Conservation (phyloP, 2,797 vertebrate genomes). For the Salmo trutta region DNA sequence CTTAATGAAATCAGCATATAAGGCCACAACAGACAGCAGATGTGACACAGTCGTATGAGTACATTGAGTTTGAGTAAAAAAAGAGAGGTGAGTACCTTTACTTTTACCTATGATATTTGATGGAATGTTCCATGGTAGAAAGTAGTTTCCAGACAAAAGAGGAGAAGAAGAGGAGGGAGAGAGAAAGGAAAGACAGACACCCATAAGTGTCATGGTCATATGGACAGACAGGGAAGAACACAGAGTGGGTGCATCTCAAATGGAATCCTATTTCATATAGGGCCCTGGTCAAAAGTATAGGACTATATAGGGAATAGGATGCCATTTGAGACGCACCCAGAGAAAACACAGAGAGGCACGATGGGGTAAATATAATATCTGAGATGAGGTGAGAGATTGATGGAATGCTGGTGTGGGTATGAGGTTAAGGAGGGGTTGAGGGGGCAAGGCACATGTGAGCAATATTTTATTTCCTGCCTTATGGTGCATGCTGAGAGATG, state of each 20-base stretch:
- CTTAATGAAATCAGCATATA: constrained; percentile 49
- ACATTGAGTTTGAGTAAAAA: constrained; percentile 49
- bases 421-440: constrained; percentile 25
- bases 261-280: neutral
- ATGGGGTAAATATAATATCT: constrained; percentile 48
- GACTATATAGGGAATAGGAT: neutral
- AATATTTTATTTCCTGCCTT: constrained; percentile 31
- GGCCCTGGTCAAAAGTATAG: neutral
- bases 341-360: constrained; percentile 48
- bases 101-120: constrained; percentile 92
- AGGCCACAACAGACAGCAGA: constrained; percentile 45
- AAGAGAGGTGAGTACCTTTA: constrained; percentile 90
- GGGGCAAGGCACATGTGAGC: constrained; percentile 16
- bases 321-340: neutral
- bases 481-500: constrained; percentile 44
- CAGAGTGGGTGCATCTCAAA: constrained; percentile 17
- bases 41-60: neutral
- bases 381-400: constrained; percentile 21
- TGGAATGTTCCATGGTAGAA: constrained; percentile 97
- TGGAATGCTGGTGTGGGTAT: constrained; percentile 55
- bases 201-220: constrained; percentile 83
- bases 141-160: constrained; percentile 82
- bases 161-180: constrained; percentile 73
- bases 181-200: constrained; percentile 80
- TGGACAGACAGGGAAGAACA: constrained; percentile 69